These are phyloP conservation scores for Ictalurus punctatus DNA, from an alignment of 2,113 vertebrate species.

Conservation along the genomic window DNA sequence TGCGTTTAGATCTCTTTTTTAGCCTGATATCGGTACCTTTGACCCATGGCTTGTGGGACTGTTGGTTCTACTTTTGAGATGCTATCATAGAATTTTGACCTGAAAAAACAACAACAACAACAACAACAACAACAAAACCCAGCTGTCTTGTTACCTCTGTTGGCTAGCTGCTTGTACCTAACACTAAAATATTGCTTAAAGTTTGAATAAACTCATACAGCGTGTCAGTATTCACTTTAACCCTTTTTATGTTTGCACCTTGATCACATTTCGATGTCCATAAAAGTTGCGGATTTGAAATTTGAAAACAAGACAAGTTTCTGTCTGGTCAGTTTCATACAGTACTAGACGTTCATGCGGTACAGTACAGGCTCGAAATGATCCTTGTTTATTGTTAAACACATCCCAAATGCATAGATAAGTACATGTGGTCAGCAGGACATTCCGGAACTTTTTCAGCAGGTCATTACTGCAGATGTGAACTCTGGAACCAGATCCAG, in stretches of 20 bases:
- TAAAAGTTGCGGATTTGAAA: not conserved
- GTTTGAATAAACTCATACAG: not conserved
- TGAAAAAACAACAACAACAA: no score
- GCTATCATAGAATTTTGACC: not conserved
- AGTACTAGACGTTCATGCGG: not conserved
- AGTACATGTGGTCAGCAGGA: not conserved
- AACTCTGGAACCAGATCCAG: not conserved
- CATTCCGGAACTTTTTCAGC: not conserved
- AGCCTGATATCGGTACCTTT: not conserved
- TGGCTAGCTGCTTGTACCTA: not conserved
- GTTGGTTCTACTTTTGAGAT: not conserved
- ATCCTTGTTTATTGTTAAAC: not conserved
- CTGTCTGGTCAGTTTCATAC: not conserved
- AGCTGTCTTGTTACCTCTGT: not conserved
- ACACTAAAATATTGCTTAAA: not conserved
- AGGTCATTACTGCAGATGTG: not conserved
- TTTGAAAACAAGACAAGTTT: not conserved
- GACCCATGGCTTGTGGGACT: not conserved
- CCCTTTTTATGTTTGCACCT: not conserved
- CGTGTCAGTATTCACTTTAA: not conserved
- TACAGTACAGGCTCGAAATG: not conserved
- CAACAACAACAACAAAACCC: no score
- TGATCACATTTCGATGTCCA: not conserved
- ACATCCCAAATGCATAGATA: not conserved
- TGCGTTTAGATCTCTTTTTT: not conserved